Base-by-base conservation (phyloP, 2,113 vertebrate species). In the Dipodomys merriami region DNA sequence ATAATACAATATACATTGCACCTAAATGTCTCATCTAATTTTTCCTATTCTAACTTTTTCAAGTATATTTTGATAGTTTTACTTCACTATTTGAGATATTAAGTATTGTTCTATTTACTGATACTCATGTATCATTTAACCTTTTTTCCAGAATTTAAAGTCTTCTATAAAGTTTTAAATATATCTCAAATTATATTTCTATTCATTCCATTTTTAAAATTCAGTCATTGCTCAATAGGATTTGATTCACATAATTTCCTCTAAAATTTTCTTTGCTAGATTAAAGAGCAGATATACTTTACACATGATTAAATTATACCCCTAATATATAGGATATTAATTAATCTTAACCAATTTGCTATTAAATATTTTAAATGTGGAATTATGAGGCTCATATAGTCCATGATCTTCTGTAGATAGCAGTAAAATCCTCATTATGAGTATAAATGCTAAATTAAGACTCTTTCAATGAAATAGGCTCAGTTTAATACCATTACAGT, bases 231-330 rank as follows among this genome's bases (percentile, higher is more conserved):
- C 6, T 65, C 5, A 57, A 72, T 2, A 30, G 49, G 12, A 89
- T 72, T 91, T 86, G 2, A 86, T 72, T 62, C 33, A 88, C 33
- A 85, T 1, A 65, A 20, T 77, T 88, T 93, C 29, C n/a, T 93
- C n/a, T 88, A 49, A 77, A 11, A 29, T 25, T 67, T 80, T 4
- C 60, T 57, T 72, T 95, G 91, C 76, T 71, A 87, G n/a, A 91
- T 19, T 60, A 73, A 57, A 84, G 29, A 57, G 35, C 15, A 88
- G 9, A 62, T 7, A 81, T 22, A 79, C 62, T 82, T 80, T 72
- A 73, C 3, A n/a, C 35, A 60, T 53, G 30, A 5, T 71, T 93
- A 94, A 89, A 86, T 90, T 46, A 25, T 57, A 92, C 1, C 33
- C 35, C 49, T 12, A 90, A 19, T n/a, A 92, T 33, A 46, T 85